phyloP scores from a whole-genome alignment of 2,113 vertebrate species.

The Perca fluviatilis region DNA sequence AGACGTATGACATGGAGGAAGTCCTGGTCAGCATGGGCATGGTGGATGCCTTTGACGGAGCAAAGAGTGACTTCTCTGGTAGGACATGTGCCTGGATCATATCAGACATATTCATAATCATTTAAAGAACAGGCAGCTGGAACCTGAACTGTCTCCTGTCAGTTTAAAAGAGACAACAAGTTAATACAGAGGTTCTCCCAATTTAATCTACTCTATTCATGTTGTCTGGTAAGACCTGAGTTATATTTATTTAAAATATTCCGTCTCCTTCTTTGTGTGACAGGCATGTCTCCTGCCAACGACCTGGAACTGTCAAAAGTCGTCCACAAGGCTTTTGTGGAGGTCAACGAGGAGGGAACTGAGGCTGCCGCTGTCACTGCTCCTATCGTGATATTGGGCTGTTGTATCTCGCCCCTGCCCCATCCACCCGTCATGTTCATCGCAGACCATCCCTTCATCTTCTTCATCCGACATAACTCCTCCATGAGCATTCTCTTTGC shows the following conservation, averaged over 20 bases:
- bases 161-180: no score
- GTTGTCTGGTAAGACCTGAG: no score
- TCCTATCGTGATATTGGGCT: conserved; percentile 71
- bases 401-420: no score
- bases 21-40: conserved; percentile 87
- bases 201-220: no score
- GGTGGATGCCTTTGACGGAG: conserved; percentile 80
- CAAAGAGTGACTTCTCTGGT: conserved; percentile 85
- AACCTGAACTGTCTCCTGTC: background rate
- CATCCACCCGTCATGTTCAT: conserved; percentile 77
- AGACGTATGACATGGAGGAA: conserved; percentile 85
- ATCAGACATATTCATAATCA: background rate
- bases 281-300: conserved; percentile 86
- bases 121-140: background rate
- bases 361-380: conserved; percentile 89
- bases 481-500: conserved; percentile 86
- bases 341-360: conserved; percentile 92
- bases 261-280: background rate
- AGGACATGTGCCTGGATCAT: background rate
- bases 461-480: conserved; percentile 89
- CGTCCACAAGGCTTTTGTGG: conserved; percentile 91
- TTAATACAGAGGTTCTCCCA: no score
- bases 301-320: conserved; percentile 88
- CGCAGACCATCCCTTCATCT: conserved; percentile 94
- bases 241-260: no score